These are phyloP conservation scores for Nomada fabriciana DNA, from an alignment of 2,888 invertebrate genomes.

Conservation along the genomic window DNA sequence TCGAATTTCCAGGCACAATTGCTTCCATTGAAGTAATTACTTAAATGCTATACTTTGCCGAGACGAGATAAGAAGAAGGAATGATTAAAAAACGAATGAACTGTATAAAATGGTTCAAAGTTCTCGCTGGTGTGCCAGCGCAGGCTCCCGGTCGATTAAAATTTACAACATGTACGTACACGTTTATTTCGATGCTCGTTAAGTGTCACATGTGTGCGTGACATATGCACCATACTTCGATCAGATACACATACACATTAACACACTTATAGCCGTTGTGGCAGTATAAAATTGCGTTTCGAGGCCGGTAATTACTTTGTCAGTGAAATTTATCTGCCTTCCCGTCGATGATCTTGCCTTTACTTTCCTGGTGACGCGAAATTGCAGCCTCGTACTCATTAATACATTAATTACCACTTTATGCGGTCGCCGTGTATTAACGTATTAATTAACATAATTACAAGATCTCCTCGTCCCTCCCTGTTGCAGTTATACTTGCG, in stretches of 20 bases:
- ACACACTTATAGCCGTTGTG: not conserved
- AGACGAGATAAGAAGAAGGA: not conserved
- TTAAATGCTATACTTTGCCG: no score
- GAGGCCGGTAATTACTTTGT: constrained; percentile 63
- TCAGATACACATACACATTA: constrained; percentile 27
- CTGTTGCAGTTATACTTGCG: not conserved
- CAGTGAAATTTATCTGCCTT: constrained; percentile 62
- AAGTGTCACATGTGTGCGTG: constrained; percentile 48
- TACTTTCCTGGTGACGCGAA: constrained; percentile 43
- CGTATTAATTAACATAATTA: constrained; percentile 55
- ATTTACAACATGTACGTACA: constrained; percentile 7
- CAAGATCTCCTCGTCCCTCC: not conserved
- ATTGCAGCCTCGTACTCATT: constrained; percentile 49
- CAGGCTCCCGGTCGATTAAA: not conserved
- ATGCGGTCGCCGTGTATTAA: constrained; percentile 44
- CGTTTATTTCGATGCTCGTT: constrained; percentile 56
- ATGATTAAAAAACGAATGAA: no score
- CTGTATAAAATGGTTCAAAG: not conserved
- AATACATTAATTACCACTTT: constrained; percentile 59
- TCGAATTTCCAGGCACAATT: no score
- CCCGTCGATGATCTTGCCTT: constrained; percentile 52
- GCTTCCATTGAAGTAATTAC: not conserved
- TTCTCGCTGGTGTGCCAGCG: not conserved
- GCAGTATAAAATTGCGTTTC: constrained; percentile 53
- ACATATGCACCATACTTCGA: constrained; percentile 46